Conservation (phyloP, 2,113 vertebrate genomes). For the Candoia aspera region DNA sequence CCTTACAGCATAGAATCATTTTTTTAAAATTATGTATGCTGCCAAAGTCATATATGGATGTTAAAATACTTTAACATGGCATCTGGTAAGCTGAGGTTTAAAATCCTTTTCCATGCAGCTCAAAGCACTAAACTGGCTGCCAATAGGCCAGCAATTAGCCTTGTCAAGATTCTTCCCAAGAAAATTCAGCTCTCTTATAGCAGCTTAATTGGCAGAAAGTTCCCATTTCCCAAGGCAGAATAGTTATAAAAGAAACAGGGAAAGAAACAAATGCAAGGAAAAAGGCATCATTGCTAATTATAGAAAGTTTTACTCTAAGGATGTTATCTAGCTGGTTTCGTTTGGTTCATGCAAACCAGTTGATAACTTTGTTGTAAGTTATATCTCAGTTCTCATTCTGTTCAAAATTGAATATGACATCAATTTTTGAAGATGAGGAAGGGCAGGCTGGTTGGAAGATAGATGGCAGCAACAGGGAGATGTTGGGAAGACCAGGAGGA, state of each 20-base stretch:
- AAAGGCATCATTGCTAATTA: slow-evolving; percentile 17
- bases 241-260: slow-evolving; percentile 38
- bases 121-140: slow-evolving; percentile 39
- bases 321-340: neutral
- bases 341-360: neutral
- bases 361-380: neutral
- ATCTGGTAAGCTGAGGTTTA: slow-evolving; percentile 10
- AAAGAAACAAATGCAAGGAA: slow-evolving; percentile 2
- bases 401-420: neutral
- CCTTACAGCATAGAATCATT: neutral
- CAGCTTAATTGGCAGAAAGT: slow-evolving; percentile 51
- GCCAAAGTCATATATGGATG: slow-evolving; percentile 3
- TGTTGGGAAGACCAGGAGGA: neutral
- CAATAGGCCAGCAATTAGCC: slow-evolving; percentile 39
- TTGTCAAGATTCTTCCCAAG: slow-evolving; percentile 17
- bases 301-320: neutral
- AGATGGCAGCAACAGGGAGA: neutral
- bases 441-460: neutral
- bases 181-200: slow-evolving; percentile 49
- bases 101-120: slow-evolving; percentile 5
- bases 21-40: slow-evolving; percentile 30
- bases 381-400: neutral
- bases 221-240: slow-evolving; percentile 30
- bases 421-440: neutral
- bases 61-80: slow-evolving; percentile 17